Evolutionary conservation across 2,113 vertebrate species (phyloP), one percentile per base, ranked within the genome.

Genomic region (Sinocyclocheilus rhinocerous): DNA sequence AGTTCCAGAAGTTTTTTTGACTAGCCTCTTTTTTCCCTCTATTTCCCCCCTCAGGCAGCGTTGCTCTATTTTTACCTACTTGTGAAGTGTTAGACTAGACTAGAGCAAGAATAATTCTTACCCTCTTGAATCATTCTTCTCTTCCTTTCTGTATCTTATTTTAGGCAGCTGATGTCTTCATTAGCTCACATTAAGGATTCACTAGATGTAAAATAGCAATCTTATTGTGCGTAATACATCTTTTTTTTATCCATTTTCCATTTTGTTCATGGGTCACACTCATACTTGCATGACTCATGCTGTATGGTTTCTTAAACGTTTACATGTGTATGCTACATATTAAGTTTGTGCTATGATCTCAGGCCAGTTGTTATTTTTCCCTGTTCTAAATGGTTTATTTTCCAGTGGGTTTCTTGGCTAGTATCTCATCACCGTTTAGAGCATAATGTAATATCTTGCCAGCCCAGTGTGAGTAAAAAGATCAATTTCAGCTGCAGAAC

Each of bases 141-240:
- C 22, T 72, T 86, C 84, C 26, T 65, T 36, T 86, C 8, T 86
- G 26, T 2, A 20, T 24, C 10, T 61, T 20, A 55, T 72, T 70
- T 81, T 55, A 85, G 65, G 50, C 63, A 48, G 84, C 33, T 80
- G 16, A 86, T 63, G 39, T 73, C 65, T 85, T 85, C 84, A 72
- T 85, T 85, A 70, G 36, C 42, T 72, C 67, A 26, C 77, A 81
- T 81, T 86, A 77, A 42, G 76, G 59, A 72, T 78, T 70, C 39
- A 81, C 2, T 45, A 81, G 24, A 81, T 48, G 13, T 29, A 10
- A 81, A 65, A 65, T 26, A 65, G 22, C 36, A 45, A 4, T 65
- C 79, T 26, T 65, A 29, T 45, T 26, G 59, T 9, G 0, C 12
- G 8, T 61, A 80, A 42, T 80, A 61, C 33, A 42, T 80, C 55